A percentile compares a stretch with the other conserved stretches of the same genome.
Evolutionary conservation across 2,888 invertebrate species (phyloP).

Genomic region (Caenorhabditis macrosperma): DNA sequence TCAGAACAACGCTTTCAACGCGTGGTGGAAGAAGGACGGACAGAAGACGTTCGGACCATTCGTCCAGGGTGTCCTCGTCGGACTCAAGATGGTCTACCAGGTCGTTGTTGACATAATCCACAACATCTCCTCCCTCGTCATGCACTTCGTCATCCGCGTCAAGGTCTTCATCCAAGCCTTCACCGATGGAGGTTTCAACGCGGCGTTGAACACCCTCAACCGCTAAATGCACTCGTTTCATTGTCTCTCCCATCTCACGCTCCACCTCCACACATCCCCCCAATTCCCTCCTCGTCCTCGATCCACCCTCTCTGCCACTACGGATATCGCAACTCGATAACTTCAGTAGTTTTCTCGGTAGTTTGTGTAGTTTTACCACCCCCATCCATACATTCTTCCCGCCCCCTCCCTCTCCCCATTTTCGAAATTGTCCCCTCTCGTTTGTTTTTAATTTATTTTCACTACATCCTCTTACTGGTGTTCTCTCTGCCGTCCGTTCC

Average conservation of each 20-base stretch:
- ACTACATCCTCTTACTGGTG: conserved; percentile 58
- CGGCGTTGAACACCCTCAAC: conserved; percentile 50
- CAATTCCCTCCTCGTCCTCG: not conserved
- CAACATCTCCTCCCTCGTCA: conserved; percentile 3
- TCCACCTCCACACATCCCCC: not conserved
- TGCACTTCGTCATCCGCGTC: conserved; percentile 3
- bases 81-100: conserved; percentile 53
- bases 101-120: conserved; percentile 44
- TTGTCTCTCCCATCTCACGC: not conserved
- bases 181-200: conserved; percentile 46
- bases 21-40: conserved; percentile 63
- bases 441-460: conserved; percentile 51
- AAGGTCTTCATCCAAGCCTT: conserved; percentile 26
- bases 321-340: conserved; percentile 48
- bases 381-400: not conserved
- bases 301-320: conserved; percentile 28
- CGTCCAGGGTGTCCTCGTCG: conserved; percentile 46
- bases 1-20: conserved; percentile 33
- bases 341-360: conserved; percentile 18
- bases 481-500: conserved; percentile 6
- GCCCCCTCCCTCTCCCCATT: too few relatives aligned
- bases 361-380: conserved; percentile 6
- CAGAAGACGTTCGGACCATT: conserved; percentile 53
- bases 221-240: conserved; percentile 4
- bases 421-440: not conserved